A percentile compares a stretch with the other conserved stretches of the same genome.
Evolutionary conservation across 2,113 vertebrate species (phyloP).

Genomic region (Orthochromis malagaraziensis): DNA sequence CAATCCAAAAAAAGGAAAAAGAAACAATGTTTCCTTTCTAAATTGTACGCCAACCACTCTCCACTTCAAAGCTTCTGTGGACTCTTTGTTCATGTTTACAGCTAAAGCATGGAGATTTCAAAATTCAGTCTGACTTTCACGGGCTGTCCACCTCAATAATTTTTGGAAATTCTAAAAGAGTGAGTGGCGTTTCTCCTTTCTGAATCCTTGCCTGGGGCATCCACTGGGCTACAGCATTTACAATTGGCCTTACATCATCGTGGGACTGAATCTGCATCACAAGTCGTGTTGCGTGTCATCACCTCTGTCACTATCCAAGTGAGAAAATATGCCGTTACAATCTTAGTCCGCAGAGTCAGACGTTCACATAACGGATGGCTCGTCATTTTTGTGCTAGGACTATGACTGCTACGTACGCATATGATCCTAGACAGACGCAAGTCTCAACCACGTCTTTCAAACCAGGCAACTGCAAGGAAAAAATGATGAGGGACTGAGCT

Average conservation of each 20-base stretch:
- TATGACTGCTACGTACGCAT: background rate
- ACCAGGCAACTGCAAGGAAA: background rate
- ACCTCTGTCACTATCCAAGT: background rate
- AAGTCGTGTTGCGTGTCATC: background rate
- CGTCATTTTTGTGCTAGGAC: background rate
- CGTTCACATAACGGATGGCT: background rate
- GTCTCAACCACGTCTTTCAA: background rate
- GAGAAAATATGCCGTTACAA: background rate
- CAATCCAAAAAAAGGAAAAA: fast-evolving
- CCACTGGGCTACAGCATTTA: background rate
- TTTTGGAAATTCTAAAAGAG: constrained; percentile 13
- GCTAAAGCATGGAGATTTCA: background rate
- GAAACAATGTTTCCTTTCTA: background rate
- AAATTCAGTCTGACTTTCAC: constrained; percentile 11
- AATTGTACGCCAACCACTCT: background rate
- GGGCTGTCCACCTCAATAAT: constrained; percentile 14
- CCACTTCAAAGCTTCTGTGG: background rate
- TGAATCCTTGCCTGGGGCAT: constrained; percentile 41
- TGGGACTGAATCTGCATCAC: constrained; percentile 17
- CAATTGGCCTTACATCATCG: constrained; percentile 6
- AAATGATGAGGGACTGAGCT: background rate
- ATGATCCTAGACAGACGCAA: background rate
- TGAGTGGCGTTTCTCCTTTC: constrained; percentile 40
- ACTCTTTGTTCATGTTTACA: background rate
- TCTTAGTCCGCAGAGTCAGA: constrained; percentile 1